Evolutionary conservation across 2,888 invertebrate genomes (phyloP).

Genomic region (Habroteleia sp.): DNA sequence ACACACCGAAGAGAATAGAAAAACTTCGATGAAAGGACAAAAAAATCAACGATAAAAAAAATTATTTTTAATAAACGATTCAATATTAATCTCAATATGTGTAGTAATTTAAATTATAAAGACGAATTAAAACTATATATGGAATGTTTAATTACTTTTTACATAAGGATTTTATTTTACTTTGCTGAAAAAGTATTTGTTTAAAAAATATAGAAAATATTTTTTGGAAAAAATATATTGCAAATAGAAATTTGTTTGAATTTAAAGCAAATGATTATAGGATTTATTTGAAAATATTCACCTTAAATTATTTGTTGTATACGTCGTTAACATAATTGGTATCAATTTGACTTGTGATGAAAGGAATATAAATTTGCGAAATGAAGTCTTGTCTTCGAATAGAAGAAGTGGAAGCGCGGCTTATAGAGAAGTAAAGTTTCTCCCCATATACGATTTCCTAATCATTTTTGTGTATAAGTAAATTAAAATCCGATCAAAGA

Average conservation of each 20-base stretch:
- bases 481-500: slow-evolving; percentile 79
- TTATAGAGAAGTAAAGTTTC: slow-evolving; percentile 43
- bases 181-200: too few species aligned
- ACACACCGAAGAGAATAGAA: slow-evolving; percentile 32
- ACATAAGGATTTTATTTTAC: too few species aligned
- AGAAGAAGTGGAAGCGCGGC: slow-evolving; percentile 41
- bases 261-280: too few species aligned
- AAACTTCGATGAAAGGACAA: slow-evolving; percentile 27
- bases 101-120: too few species aligned
- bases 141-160: too few species aligned
- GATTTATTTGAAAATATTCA: too few species aligned
- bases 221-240: too few species aligned
- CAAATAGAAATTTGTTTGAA: too few species aligned
- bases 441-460: slow-evolving; percentile 13
- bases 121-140: too few species aligned
- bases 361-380: slow-evolving; percentile 42
- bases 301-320: slow-evolving; percentile 11
- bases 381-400: slow-evolving; percentile 24
- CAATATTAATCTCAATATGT: too few species aligned
- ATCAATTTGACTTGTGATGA: slow-evolving; percentile 38
- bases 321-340: slow-evolving; percentile 46
- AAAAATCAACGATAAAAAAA: slow-evolving; percentile 4
- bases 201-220: too few species aligned
- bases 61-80: too few species aligned
- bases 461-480: slow-evolving; percentile 68